Percentiles rank a stretch among this genome's conserved stretches.
phyloP scores from a whole-genome alignment of 2,888 invertebrate species.

The Zonitis immaculata region DNA sequence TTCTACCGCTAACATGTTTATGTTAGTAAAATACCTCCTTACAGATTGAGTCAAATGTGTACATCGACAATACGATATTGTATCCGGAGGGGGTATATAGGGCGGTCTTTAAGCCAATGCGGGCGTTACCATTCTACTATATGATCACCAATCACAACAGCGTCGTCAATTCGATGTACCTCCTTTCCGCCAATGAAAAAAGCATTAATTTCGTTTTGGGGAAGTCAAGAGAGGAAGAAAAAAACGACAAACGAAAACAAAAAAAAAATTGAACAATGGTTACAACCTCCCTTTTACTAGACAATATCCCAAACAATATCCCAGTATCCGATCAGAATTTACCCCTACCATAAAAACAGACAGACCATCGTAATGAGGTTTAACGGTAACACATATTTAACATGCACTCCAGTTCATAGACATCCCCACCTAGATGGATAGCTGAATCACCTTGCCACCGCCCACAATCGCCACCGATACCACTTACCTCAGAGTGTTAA shows the following conservation, averaged over 20 bases:
- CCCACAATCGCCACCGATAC: conserved; percentile 37
- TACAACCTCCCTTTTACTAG: conserved; percentile 41
- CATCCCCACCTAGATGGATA: conserved; percentile 38
- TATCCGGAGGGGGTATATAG: conserved; percentile 39
- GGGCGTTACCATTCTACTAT: conserved; percentile 42
- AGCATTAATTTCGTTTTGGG: conserved; percentile 53
- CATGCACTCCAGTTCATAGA: conserved; percentile 50
- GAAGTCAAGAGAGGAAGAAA: no score
- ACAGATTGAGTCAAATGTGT: conserved; percentile 50
- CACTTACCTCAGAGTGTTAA: conserved; percentile 33
- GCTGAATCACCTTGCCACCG: conserved; percentile 42
- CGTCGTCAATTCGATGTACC: conserved; percentile 38
- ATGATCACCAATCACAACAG: conserved; percentile 43
- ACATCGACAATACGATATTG: conserved; percentile 44
- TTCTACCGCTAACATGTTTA: conserved; percentile 49
- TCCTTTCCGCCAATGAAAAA: conserved; percentile 52
- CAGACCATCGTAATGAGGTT: conserved; percentile 48
- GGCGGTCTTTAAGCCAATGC: conserved; percentile 41
- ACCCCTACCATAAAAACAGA: conserved; percentile 42
- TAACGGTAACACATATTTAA: conserved; percentile 50
- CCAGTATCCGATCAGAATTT: conserved; percentile 36
- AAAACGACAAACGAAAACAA: no score
- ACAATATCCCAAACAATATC: conserved; percentile 40
- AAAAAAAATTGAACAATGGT: conserved; percentile 47
- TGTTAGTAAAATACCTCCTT: conserved; percentile 49